Conservation (phyloP, 2,113 vertebrate species). For the Festucalex cinctus region DNA sequence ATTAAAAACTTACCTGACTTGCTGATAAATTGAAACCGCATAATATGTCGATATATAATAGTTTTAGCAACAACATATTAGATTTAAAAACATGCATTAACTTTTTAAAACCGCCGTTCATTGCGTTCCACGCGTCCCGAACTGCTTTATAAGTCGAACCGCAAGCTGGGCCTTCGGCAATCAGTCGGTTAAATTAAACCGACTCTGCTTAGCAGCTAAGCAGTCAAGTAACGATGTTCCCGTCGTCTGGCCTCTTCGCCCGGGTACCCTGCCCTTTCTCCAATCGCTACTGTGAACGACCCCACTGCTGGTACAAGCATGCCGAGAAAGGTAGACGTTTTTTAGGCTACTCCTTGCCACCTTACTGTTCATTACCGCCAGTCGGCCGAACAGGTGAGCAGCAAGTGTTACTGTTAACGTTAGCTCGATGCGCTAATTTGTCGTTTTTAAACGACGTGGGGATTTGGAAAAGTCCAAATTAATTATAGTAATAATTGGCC, state of each 20-base stretch:
- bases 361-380: neutral
- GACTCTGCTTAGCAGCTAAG: too few relatives aligned
- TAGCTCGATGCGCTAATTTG: neutral
- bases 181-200: neutral
- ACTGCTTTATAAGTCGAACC: conserved; percentile 16
- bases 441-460: neutral
- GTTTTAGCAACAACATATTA: neutral
- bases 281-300: conserved; percentile 48
- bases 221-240: conserved; percentile 54
- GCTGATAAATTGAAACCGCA: neutral
- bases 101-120: neutral
- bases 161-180: neutral
- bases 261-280: conserved; percentile 49
- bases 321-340: neutral
- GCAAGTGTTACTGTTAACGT: too few relatives aligned
- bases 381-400: conserved; percentile 49
- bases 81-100: neutral
- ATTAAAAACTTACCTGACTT: neutral
- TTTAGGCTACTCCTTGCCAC: neutral
- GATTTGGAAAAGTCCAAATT: neutral
- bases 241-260: conserved; percentile 53
- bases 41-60: neutral
- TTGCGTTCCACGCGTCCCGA: neutral
- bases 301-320: conserved; percentile 66
- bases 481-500: neutral